Evolutionary conservation across 2,888 invertebrate genomes (phyloP), one percentile per base, ranked within the genome.

Genomic region (Timema podura): DNA sequence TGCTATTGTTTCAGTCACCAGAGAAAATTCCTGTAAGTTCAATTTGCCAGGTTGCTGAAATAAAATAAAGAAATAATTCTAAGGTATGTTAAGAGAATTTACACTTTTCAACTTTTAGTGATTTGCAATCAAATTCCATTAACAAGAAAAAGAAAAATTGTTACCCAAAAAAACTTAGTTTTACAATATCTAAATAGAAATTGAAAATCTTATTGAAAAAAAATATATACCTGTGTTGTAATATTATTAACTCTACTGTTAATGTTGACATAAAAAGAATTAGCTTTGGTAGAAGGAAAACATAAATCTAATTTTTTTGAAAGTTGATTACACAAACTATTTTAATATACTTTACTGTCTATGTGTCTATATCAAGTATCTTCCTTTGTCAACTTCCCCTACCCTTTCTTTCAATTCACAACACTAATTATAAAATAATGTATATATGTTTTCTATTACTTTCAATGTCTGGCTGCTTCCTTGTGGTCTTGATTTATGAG

Each of bases 21-120:
- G 88, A 66, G 92, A 90, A 81, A 91, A 95, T 80, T 94, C 93
- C 81, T 92, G 93, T 85, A 94, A 85, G 80, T 95, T 94, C 79
- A 95, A 82, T 83, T 94, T 94, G 71, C 95, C 95, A 15, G 95
- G 94, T 88, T 94, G 93, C 87, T 90, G 79, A 47, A 78, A 61
- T 45, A 61, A 15, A 61, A 44, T 5, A 61, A 44, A 2, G 45
- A 15, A 61, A 61, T 1, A 51, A 13, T 51, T 11, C 51, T 51
- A 13, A 13, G 3, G 30, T 30, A 30, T 30, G 30, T 30, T 30
- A 30, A 30, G 3, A 30, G 1, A 30, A 30, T n/a, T 51, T 51
- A 51, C 51, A 51, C 1, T 44, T 45, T n/a, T 16, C 47, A 45
- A 13, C 11, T 13, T 47, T 2, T 2, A 51, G 51, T 13, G n/a